Evolutionary conservation across 2,888 invertebrate genomes (phyloP).

Genomic region (Apamea sordens): DNA sequence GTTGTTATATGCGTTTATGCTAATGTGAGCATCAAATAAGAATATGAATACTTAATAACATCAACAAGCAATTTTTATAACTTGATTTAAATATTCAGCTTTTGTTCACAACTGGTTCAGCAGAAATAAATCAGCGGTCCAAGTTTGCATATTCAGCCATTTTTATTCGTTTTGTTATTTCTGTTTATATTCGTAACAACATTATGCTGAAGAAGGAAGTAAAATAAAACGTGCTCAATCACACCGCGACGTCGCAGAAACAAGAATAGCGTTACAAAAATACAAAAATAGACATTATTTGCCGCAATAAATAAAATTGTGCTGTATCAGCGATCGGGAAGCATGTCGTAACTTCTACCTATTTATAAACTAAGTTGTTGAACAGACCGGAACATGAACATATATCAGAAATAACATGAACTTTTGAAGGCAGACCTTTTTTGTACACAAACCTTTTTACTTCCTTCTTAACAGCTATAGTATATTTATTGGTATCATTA

Average conservation of each 20-base stretch:
- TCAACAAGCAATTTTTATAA: background rate
- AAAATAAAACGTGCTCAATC: constrained; percentile 34
- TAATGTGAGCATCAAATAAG: constrained; percentile 5
- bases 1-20: constrained; percentile 7
- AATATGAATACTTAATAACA: background rate
- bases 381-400: constrained; percentile 41
- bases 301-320: constrained; percentile 2
- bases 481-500: constrained; percentile 1
- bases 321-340: constrained; percentile 18
- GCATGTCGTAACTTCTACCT: background rate
- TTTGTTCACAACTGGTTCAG: constrained; percentile 4
- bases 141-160: constrained; percentile 6
- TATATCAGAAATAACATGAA: constrained; percentile 39
- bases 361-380: constrained; percentile 17
- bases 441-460: constrained; percentile 14
- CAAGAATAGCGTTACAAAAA: constrained; percentile 43
- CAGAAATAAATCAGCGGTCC: background rate
- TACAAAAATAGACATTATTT: constrained; percentile 44
- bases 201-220: constrained; percentile 31
- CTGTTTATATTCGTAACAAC: constrained; percentile 16
- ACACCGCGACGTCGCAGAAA: constrained; percentile 17
- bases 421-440: constrained; percentile 37
- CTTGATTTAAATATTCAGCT: background rate
- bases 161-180: constrained; percentile 2
- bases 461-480: constrained; percentile 29